Evolutionary conservation across 2,797 vertebrate species (phyloP).

Genomic region (Aselliscus stoliczkanus): DNA sequence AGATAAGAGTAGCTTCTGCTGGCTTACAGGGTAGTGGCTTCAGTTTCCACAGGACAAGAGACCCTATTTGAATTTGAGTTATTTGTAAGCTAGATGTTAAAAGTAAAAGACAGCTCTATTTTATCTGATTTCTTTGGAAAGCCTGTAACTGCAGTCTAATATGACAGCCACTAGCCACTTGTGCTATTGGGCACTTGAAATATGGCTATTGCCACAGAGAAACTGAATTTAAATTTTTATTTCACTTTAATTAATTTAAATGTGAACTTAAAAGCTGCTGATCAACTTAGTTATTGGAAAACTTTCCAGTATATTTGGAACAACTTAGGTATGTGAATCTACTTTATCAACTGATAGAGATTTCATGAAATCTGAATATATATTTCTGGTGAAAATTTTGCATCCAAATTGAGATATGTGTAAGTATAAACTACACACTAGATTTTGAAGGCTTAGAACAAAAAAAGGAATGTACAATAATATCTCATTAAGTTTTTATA

Average conservation of each 20-base stretch:
- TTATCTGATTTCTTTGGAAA: neutral
- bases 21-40: neutral
- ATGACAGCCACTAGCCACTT: neutral
- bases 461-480: conserved; percentile 14
- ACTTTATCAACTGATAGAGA: neutral
- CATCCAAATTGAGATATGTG: neutral
- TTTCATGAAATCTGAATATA: neutral
- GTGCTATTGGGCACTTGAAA: neutral
- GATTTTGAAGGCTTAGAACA: neutral
- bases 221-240: neutral
- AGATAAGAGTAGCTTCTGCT: neutral
- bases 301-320: neutral
- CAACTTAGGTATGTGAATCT: neutral
- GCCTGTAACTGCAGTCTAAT: neutral
- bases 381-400: neutral
- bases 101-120: neutral
- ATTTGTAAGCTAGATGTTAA: neutral
- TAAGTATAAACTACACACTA: neutral
- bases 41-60: neutral
- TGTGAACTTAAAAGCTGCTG: neutral
- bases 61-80: neutral
- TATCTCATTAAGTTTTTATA: neutral
- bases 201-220: neutral
- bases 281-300: neutral
- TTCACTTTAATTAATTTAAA: neutral